These are phyloP conservation scores for Corythaeola cristata DNA, from an alignment of 2,113 vertebrate genomes.

Conservation along the genomic window DNA sequence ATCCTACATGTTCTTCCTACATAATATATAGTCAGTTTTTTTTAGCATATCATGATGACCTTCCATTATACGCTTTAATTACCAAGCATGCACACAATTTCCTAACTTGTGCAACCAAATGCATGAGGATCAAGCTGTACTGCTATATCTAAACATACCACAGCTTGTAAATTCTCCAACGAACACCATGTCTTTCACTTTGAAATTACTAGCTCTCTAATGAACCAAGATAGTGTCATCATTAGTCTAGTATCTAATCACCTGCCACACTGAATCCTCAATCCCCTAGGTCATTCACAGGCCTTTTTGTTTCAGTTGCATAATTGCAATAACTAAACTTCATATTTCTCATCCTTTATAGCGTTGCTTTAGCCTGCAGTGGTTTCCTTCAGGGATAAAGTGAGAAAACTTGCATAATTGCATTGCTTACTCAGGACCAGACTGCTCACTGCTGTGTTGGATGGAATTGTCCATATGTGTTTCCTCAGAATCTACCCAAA, in stretches of 20 bases:
- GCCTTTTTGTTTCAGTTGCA: background rate
- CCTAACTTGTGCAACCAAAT: background rate
- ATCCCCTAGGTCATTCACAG: background rate
- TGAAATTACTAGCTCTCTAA: background rate
- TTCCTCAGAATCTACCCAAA: background rate
- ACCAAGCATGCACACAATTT: background rate
- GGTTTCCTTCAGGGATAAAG: background rate
- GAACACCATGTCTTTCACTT: background rate
- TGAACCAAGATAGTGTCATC: background rate
- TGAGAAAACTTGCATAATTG: background rate
- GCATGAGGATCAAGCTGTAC: background rate
- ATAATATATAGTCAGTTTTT: background rate
- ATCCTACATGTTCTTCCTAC: background rate
- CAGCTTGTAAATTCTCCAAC: background rate
- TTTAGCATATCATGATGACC: background rate
- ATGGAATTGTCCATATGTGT: fast-evolving
- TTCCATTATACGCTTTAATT: background rate
- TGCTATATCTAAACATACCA: background rate
- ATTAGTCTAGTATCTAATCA: background rate
- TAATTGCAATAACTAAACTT: background rate
- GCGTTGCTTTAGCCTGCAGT: background rate
- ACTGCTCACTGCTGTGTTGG: background rate
- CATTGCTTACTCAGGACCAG: background rate
- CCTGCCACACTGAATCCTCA: background rate
- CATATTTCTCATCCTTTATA: background rate